Evolutionary conservation across 2,888 invertebrate genomes (phyloP), one percentile per base, ranked within the genome.

Genomic region (Ophion ventricosus): DNA sequence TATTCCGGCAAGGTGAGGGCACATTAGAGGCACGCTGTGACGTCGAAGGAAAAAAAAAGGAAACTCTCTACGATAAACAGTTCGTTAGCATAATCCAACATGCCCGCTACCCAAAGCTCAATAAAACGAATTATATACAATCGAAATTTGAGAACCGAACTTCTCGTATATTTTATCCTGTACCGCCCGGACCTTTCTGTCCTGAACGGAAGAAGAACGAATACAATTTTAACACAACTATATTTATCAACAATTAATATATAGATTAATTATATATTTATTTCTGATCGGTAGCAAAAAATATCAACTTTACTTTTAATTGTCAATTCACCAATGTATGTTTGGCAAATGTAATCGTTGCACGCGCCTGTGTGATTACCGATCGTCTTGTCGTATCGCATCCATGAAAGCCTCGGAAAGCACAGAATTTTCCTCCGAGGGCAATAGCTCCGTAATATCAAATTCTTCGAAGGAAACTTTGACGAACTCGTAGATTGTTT

Each of bases 401-500:
- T 57, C 17, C 59, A 67, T 77, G 59, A 59, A 77, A n/a, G 43
- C 57, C 29, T 56, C n/a, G 25, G 77, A 59, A n/a, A 57, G 17
- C n/a, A 77, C 77, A 1, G 23, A 8, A 40, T 59, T 69, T 29
- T 77, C 67, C 14, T 54, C 59, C 43, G 67, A 35, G 8, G 77
- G 77, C 1, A 23, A 7, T 1, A 77, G 23, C 43, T 77, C 67
- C 26, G 26, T 67, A 43, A 77, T 77, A 43, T 77, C 20, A 49
- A 77, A 77, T 14, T 77, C 43, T 3, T 77, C 77, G 43, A 67
- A 67, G 2, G 77, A 77, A 0, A 59, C 43, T 59, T 59, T 77
- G 57, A 26, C 40, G 81, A 92, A 91, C 84, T 90, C 89, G 59
- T 92, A 92, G 25, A 91, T 80, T 20, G 87, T 88, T 75, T 88